Evolutionary conservation across 2,797 vertebrate species (phyloP).

Genomic region (Sus cebifrons): DNA sequence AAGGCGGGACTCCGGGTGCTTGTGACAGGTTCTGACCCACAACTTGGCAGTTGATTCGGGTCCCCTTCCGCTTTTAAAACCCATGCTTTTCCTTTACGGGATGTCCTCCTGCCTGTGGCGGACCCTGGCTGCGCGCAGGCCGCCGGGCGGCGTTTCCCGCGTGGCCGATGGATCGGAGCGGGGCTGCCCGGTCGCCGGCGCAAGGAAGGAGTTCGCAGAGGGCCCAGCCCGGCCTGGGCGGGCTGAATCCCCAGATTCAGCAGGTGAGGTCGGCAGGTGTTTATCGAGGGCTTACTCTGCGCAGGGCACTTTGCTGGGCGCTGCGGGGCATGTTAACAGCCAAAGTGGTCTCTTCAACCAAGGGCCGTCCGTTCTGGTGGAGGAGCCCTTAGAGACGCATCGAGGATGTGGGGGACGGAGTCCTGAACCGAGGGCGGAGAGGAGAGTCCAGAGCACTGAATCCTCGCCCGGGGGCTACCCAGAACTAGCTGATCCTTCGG

Average conservation of each 20-base stretch:
- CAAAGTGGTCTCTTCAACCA: constrained; percentile 31
- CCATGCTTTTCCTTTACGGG: constrained; percentile 8
- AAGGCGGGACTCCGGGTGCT: background rate
- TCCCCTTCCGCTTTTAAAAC: constrained; percentile 28
- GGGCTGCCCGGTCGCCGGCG: background rate
- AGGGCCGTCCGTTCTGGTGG: background rate
- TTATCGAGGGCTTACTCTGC: constrained; percentile 14
- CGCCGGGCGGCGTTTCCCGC: background rate
- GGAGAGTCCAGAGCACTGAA: constrained; percentile 28
- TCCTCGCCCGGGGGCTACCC: constrained; percentile 6
- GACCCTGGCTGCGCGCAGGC: background rate
- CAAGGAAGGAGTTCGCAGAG: background rate
- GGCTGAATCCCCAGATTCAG: background rate
- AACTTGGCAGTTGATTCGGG: constrained; percentile 28
- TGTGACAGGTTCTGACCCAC: constrained; percentile 50
- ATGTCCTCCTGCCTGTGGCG: background rate
- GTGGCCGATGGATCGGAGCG: background rate
- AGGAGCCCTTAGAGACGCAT: constrained; percentile 25
- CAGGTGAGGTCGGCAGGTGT: constrained; percentile 17
- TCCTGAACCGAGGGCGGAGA: background rate
- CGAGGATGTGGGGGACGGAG: constrained; percentile 38
- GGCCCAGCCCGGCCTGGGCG: constrained; percentile 1
- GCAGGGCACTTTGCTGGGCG: background rate
- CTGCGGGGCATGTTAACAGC: constrained; percentile 5
- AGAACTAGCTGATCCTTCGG: constrained; percentile 23